Evolutionary conservation across 2,797 vertebrate genomes (phyloP), one percentile per base, ranked within the genome.

Genomic region (Echeneis naucrates): DNA sequence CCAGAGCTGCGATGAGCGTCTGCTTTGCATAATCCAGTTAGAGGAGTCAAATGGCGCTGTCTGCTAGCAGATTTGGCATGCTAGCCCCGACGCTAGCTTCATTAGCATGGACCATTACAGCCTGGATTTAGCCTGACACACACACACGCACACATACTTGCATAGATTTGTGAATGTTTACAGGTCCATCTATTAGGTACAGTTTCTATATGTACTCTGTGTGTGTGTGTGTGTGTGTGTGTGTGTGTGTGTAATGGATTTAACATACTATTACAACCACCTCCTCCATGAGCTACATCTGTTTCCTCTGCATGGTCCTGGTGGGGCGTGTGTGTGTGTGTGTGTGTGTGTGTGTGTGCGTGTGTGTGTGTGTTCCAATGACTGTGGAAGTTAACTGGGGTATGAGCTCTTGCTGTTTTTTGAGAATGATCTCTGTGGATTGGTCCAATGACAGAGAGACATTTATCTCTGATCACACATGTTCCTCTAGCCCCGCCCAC

Each of bases 1-100:
- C 64, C 52, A 13, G 72, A 77, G 66, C 78, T 56, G 70, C 77
- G 82, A 83, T 80, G 70, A 76, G 70, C 55, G 19, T 75, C 72
- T 69, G 8, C 85, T 85, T 81, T 85, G 48, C 78, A 87, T 85
- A 83, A 84, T 84, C 76, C 73, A 77, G 80, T 84, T 83, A 84
- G 64, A 63, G 75, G 77, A 86, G 75, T 84, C 79, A 85, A 78
- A 88, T 58, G 74, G 35, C 2, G 44, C 70, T 83, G 78, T 82
- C 81, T 77, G 68, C 67, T 65, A 66, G 72, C 74, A 80, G 79
- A 87, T 82, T 87, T 82, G 65, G 65, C 72, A 85, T 76, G 77
- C 66, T 87, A 80, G 81, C 77, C 57, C 59, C 4, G 5, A 38
- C 63, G 51, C 76, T 83, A 79, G 80, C 71, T 82, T 76, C 77